A percentile compares a stretch with the other conserved stretches of the same genome.
Evolutionary conservation across 2,113 vertebrate genomes (phyloP).

Genomic region (Pampusana beccarii): DNA sequence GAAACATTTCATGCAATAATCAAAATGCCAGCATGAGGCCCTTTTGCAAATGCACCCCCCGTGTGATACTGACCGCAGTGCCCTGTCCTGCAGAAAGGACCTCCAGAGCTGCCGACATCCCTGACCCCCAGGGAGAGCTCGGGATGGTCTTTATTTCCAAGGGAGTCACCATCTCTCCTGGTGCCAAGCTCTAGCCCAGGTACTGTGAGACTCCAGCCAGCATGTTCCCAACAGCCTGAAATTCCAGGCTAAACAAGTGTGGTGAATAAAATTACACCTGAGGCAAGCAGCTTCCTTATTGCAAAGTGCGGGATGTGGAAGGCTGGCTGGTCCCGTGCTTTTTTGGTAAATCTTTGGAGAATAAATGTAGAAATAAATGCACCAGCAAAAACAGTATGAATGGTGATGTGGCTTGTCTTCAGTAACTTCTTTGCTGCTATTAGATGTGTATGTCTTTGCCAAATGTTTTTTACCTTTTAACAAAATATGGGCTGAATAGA

Average conservation of each 20-base stretch:
- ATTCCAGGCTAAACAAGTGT: not conserved
- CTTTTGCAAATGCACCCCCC: not conserved
- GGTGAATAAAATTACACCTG: not conserved
- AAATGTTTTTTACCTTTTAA: not conserved
- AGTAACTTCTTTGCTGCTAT: constrained; percentile 37
- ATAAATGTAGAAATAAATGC: constrained; percentile 44
- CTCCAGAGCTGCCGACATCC: not conserved
- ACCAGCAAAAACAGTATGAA: constrained; percentile 34
- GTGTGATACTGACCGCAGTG: not conserved
- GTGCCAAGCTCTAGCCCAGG: not conserved
- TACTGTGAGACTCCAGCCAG: not conserved
- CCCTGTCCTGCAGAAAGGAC: not conserved
- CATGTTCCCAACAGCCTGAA: not conserved
- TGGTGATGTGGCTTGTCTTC: not conserved
- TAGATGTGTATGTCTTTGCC: not conserved
- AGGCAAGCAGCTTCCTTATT: not conserved
- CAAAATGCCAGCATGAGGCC: not conserved
- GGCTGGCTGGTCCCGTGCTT: not conserved
- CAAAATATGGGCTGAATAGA: not conserved
- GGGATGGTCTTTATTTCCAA: not conserved
- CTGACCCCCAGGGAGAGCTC: not conserved
- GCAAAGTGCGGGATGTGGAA: not conserved
- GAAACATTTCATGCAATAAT: constrained; percentile 47
- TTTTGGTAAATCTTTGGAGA: not conserved
- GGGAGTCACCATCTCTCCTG: not conserved